Percentiles rank a stretch among this genome's conserved stretches.
phyloP scores from a whole-genome alignment of 2,797 vertebrate genomes.

The Myoxocephalus aenaeus region DNA sequence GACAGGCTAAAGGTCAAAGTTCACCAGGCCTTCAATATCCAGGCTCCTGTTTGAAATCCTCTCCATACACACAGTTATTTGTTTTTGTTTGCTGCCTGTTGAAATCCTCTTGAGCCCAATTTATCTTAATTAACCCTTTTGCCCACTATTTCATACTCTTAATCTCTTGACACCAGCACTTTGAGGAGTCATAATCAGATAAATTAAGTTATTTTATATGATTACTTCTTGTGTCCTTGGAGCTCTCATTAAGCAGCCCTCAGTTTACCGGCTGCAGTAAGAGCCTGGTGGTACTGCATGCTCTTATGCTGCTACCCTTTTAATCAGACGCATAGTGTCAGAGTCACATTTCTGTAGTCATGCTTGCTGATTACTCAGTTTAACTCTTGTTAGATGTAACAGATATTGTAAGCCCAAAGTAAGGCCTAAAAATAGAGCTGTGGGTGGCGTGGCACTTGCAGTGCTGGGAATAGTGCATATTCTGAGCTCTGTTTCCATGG shows the following conservation, averaged over 20 bases:
- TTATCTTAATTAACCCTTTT: neutral
- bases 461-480: constrained; percentile 73
- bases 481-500: constrained; percentile 82
- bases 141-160: neutral
- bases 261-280: constrained; percentile 10
- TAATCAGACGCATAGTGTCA: constrained; percentile 63
- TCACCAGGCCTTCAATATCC: neutral
- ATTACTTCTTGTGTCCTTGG: neutral
- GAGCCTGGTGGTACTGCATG: constrained; percentile 11
- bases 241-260: neutral
- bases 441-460: constrained; percentile 59
- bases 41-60: constrained; percentile 1
- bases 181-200: constrained; percentile 5
- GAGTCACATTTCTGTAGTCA: constrained; percentile 72
- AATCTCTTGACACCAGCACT: neutral
- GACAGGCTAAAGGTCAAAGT: constrained; percentile 1
- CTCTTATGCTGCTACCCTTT: constrained; percentile 55
- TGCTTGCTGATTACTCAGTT: constrained; percentile 70
- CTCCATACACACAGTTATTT: neutral
- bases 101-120: neutral
- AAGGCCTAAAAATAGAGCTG: constrained; percentile 77
- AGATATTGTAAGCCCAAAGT: constrained; percentile 70
- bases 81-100: neutral
- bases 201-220: neutral
- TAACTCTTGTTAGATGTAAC: constrained; percentile 79